Evolutionary conservation across 1,140 invertebrate species (phyloP), one percentile per base, ranked within the genome.

Genomic region (Caenorhabditis briggsae): DNA sequence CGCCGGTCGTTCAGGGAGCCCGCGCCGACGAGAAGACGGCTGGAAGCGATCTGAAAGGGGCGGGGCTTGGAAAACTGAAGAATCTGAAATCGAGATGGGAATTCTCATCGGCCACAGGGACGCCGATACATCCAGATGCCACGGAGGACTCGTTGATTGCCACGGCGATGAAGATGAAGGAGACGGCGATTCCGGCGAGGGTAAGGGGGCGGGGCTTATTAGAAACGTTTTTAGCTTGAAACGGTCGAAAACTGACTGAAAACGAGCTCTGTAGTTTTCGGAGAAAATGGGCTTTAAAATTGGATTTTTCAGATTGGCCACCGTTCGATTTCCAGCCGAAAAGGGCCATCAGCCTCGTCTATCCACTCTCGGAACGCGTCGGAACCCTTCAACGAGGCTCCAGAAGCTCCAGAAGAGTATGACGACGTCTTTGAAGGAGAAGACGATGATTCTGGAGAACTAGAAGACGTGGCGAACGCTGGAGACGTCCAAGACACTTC

Each of bases 41-140:
- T 78, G 70, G 70, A 12, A 53, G 8, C 7, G 33, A 53, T 16
- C 46, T 50, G 6, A 46, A 50, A 2, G 70, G 70, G 5, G 70
- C 70, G 2, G 46, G 46, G 1, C 20, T 50, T 50, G 70, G 70
- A 50, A 78, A 78, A n/a, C 14, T 78, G 70, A 78, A 78, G 46
- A 78, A 78, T 50, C 9, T 78, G 46, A 78, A 78, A 46, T 78
- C 70, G n/a, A 50, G 70, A 50, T 78, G 70, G 70, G 70, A 78
- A n/a, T 78, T 78, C n/a, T 78, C 33, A 1, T 78, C 70, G 46
- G 46, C 70, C 7, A 78, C 70, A 23, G 70, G 70, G 5, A 78
- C 70, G 2, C 70, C 70, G 18, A 78, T 78, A 78, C 70, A 78
- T 23, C 70, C 70, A 12, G 70, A 78, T 78, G 70, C 70, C 18